A percentile compares a stretch with the other conserved stretches of the same genome.
Conservation (phyloP, 2,888 invertebrate species). For the Ceramica pisi region DNA sequence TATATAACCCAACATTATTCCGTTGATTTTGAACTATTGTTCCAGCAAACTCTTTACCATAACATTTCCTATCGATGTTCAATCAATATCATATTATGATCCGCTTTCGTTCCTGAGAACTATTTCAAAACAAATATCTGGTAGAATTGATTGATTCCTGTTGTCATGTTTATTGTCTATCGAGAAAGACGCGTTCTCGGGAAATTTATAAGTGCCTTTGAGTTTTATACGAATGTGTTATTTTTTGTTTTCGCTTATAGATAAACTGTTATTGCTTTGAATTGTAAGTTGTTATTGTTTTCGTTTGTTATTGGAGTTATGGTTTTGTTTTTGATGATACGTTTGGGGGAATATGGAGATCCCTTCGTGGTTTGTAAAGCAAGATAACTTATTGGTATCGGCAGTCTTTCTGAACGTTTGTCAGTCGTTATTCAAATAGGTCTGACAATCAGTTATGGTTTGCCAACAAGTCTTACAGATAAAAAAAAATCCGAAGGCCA, state of each 20-base stretch:
- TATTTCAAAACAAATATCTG: slow-evolving; percentile 63
- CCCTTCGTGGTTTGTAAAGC: not conserved
- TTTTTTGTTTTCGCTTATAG: slow-evolving; percentile 18
- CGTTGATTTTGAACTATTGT: slow-evolving; percentile 26
- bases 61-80: slow-evolving; percentile 38
- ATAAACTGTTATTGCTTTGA: slow-evolving; percentile 40
- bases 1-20: slow-evolving; percentile 6
- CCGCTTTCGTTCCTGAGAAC: slow-evolving; percentile 44
- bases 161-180: slow-evolving; percentile 59
- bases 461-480: too few relatives aligned
- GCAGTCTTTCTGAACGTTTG: too few relatives aligned
- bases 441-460: too few relatives aligned
- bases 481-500: too few relatives aligned
- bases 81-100: slow-evolving; percentile 59
- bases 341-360: not conserved
- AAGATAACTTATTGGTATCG: too few relatives aligned
- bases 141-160: slow-evolving; percentile 62
- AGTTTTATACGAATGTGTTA: slow-evolving; percentile 23
- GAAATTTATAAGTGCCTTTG: slow-evolving; percentile 54
- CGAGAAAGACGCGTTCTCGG: slow-evolving; percentile 28
- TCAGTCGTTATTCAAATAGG: too few relatives aligned
- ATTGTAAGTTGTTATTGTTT: slow-evolving; percentile 20
- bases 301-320: slow-evolving; percentile 1
- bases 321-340: not conserved
- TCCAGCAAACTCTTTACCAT: not conserved